Percentiles rank a stretch among this genome's conserved stretches.
Evolutionary conservation across 2,113 vertebrate genomes (phyloP).

Genomic region (Cynocephalus volans): DNA sequence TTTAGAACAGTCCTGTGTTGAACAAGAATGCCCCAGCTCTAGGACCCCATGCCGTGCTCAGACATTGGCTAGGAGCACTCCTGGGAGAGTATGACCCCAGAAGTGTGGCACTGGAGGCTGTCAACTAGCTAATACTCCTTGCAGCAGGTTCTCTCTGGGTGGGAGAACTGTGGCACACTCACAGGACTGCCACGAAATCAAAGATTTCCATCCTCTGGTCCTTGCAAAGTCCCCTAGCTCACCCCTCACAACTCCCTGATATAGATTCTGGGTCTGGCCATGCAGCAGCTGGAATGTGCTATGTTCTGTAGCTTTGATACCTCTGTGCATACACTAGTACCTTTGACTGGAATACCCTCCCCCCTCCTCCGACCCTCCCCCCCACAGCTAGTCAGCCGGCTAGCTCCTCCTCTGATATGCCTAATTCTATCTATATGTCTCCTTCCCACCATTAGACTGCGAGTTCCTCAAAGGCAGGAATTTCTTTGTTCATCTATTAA

Average conservation of each 20-base stretch:
- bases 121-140: background rate
- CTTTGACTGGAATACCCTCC: background rate
- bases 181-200: background rate
- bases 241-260: background rate
- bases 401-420: background rate
- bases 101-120: background rate
- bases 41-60: background rate
- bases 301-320: background rate
- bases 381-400: background rate
- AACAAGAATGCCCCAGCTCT: background rate
- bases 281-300: background rate
- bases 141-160: background rate
- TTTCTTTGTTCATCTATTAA: background rate
- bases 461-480: background rate
- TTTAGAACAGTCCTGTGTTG: background rate
- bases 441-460: background rate
- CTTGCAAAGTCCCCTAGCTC: background rate
- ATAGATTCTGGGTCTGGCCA: accelerated
- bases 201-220: background rate
- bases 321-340: background rate
- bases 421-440: background rate
- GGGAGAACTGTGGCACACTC: background rate
- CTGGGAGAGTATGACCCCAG: background rate
- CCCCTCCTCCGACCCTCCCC: too few relatives aligned
- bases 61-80: background rate